A percentile compares a stretch with the other conserved stretches of the same genome.
These are phyloP conservation scores for Shinisaurus crocodilurus DNA, from an alignment of 2,113 vertebrate species.

Conservation along the genomic window DNA sequence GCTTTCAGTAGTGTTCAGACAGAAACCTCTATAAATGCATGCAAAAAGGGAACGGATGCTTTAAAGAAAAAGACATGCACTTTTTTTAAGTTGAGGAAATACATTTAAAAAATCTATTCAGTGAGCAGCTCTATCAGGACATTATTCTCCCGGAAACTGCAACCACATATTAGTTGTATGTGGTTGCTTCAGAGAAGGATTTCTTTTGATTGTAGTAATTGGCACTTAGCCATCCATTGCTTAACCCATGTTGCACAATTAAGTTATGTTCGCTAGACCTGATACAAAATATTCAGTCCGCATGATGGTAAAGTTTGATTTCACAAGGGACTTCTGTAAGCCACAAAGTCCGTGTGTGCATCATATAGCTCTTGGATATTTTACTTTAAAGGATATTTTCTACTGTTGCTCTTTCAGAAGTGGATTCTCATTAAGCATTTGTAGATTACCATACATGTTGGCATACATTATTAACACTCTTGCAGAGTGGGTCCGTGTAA, in stretches of 20 bases:
- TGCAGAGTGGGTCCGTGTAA: background rate
- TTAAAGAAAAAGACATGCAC: background rate
- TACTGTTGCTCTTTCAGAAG: background rate
- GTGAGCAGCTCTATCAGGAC: background rate
- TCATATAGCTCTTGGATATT: background rate
- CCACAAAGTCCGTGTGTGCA: background rate
- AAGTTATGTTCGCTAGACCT: background rate
- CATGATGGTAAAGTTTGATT: background rate
- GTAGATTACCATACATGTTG: background rate
- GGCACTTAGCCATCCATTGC: background rate
- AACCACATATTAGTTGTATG: background rate
- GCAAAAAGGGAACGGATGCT: no score
- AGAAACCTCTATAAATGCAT: background rate
- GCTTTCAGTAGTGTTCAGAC: background rate
- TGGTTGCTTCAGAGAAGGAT: background rate
- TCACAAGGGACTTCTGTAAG: background rate
- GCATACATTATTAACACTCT: background rate
- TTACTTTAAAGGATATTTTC: background rate
- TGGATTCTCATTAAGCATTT: background rate
- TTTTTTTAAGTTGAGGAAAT: background rate
- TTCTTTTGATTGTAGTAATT: background rate
- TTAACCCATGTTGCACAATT: background rate
- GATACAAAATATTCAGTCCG: background rate
- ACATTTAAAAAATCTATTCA: background rate
- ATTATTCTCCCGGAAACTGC: background rate